These are phyloP conservation scores for Caenorhabditis angaria DNA, from an alignment of 2,888 invertebrate genomes.

Conservation along the genomic window DNA sequence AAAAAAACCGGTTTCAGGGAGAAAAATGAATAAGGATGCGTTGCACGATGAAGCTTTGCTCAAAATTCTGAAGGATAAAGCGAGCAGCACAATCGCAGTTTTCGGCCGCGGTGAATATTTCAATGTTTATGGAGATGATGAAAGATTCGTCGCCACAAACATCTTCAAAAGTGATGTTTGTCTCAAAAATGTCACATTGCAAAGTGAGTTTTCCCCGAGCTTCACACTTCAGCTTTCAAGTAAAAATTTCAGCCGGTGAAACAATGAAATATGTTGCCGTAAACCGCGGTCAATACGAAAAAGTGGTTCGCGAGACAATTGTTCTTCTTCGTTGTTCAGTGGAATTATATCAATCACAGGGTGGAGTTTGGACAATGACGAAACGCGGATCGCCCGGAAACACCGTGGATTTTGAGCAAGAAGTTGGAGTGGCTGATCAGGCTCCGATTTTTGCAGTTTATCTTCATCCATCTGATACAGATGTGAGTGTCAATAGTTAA, in stretches of 20 bases:
- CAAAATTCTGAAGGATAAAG: slow-evolving; percentile 48
- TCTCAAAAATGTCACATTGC: slow-evolving; percentile 43
- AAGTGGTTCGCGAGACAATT: slow-evolving; percentile 54
- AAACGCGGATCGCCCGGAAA: slow-evolving; percentile 59
- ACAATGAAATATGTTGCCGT: slow-evolving; percentile 52
- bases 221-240: no score
- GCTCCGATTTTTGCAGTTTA: slow-evolving; percentile 54
- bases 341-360: slow-evolving; percentile 52
- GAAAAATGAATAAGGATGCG: slow-evolving; percentile 39
- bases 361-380: slow-evolving; percentile 49
- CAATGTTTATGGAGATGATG: slow-evolving; percentile 62
- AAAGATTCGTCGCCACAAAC: slow-evolving; percentile 57
- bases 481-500: slow-evolving; percentile 29
- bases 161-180: slow-evolving; percentile 64
- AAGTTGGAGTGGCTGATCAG: slow-evolving; percentile 53
- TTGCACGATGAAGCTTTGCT: slow-evolving; percentile 49
- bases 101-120: slow-evolving; percentile 57
- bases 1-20: neutral
- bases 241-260: slow-evolving; percentile 30
- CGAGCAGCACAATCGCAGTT: slow-evolving; percentile 56
- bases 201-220: slow-evolving; percentile 18
- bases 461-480: slow-evolving; percentile 41
- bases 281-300: slow-evolving; percentile 53
- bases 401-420: slow-evolving; percentile 59
- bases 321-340: slow-evolving; percentile 52